Percentiles rank a stretch among this genome's conserved stretches.
Evolutionary conservation across 1,140 invertebrate species (phyloP).

Genomic region (Reticulitermes speratus): DNA sequence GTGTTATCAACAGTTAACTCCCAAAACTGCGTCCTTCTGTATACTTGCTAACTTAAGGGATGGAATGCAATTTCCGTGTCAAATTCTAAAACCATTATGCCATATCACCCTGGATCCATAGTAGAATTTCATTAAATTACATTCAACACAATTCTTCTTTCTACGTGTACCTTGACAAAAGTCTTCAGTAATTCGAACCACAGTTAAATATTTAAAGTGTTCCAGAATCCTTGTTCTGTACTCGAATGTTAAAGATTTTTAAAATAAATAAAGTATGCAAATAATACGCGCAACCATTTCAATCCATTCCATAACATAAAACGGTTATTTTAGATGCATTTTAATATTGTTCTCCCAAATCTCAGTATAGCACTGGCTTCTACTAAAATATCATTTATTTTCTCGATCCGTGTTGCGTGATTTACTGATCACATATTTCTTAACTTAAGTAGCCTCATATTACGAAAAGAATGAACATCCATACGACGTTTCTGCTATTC

Average conservation of each 20-base stretch:
- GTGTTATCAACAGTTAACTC: background rate
- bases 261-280: background rate
- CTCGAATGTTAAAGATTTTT: background rate
- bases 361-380: too few species aligned
- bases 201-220: too few species aligned
- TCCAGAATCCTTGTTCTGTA: background rate
- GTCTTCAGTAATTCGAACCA: background rate
- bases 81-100: background rate
- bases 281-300: too few species aligned
- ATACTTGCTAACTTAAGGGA: background rate
- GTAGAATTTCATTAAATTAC: background rate
- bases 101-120: background rate
- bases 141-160: background rate
- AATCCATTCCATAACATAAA: too few species aligned
- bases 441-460: too few species aligned
- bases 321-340: too few species aligned
- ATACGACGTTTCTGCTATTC: too few species aligned
- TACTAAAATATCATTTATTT: too few species aligned
- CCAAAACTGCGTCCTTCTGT: background rate
- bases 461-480: too few species aligned
- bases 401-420: too few species aligned
- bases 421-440: too few species aligned
- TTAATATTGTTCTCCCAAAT: too few species aligned
- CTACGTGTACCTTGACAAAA: background rate
- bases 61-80: background rate